phyloP scores from a whole-genome alignment of 92 coral and sea anemone genomes.

The Porites evermanni region DNA sequence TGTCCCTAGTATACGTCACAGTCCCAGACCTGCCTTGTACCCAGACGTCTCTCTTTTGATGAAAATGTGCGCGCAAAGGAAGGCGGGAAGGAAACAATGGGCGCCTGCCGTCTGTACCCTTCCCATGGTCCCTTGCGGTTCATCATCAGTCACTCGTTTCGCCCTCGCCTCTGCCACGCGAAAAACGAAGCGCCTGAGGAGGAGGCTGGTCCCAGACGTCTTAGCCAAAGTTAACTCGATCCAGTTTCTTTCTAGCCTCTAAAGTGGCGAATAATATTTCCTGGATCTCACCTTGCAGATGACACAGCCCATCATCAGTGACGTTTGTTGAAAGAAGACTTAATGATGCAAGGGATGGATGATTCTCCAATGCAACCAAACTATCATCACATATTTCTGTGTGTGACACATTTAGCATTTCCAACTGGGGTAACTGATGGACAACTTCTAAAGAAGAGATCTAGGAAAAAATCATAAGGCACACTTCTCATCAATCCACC shows the following conservation, averaged over 20 bases:
- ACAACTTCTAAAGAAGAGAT: slow-evolving; percentile 70
- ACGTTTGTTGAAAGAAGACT: slow-evolving; percentile 78
- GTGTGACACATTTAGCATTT: slow-evolving; percentile 74
- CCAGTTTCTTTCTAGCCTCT: no score
- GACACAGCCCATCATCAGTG: slow-evolving; percentile 78
- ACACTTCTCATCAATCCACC: not conserved
- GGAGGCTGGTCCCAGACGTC: not conserved
- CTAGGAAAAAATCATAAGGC: slow-evolving; percentile 36
- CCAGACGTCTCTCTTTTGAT: no score
- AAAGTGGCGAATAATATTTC: no score
- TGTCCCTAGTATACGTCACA: not conserved
- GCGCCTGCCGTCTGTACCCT: no score
- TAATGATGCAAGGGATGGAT: slow-evolving; percentile 76
- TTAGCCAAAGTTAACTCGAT: not conserved
- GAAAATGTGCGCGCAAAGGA: no score
- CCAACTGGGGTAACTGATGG: slow-evolving; percentile 59
- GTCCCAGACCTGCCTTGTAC: no score
- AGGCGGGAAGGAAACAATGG: no score
- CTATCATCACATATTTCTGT: slow-evolving; percentile 68
- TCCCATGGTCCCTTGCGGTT: no score
- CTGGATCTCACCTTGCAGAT: slow-evolving; percentile 65
- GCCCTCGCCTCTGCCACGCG: no score
- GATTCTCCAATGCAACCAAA: slow-evolving; percentile 60
- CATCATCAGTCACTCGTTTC: no score
- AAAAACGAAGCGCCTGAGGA: no score